These are phyloP conservation scores for Noctua fimbriata DNA, from an alignment of 2,888 invertebrate genomes.

Conservation along the genomic window DNA sequence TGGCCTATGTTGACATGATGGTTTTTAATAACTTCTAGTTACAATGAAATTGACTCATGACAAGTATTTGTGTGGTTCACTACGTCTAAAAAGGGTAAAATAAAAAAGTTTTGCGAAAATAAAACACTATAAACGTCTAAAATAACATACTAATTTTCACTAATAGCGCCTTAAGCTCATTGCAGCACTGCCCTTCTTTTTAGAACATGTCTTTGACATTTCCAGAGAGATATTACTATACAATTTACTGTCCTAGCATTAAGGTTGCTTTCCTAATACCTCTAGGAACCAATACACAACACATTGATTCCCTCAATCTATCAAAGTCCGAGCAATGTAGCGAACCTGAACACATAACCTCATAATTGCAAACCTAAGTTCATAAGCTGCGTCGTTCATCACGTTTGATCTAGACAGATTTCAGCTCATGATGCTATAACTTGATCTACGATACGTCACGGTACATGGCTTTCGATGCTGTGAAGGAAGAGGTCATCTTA, in stretches of 20 bases:
- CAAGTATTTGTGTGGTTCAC: too few relatives aligned
- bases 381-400: constrained; percentile 57
- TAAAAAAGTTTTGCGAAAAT: too few relatives aligned
- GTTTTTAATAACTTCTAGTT: too few relatives aligned
- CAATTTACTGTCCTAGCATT: neutral
- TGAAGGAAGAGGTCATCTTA: constrained; percentile 7
- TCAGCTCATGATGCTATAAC: constrained; percentile 46
- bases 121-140: too few relatives aligned
- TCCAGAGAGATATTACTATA: neutral
- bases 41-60: too few relatives aligned
- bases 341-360: constrained; percentile 35
- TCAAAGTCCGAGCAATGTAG: constrained; percentile 32
- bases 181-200: neutral
- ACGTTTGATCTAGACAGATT: constrained; percentile 55
- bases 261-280: neutral
- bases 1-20: too few relatives aligned
- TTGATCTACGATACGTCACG: constrained; percentile 53
- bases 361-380: constrained; percentile 54
- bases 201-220: neutral
- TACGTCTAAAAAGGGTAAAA: too few relatives aligned
- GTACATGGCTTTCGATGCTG: constrained; percentile 29
- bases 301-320: constrained; percentile 22
- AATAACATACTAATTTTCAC: too few relatives aligned
- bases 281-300: neutral
- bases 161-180: neutral